Conservation (phyloP, 1,140 invertebrate species). For the Drosophila murphyi region DNA sequence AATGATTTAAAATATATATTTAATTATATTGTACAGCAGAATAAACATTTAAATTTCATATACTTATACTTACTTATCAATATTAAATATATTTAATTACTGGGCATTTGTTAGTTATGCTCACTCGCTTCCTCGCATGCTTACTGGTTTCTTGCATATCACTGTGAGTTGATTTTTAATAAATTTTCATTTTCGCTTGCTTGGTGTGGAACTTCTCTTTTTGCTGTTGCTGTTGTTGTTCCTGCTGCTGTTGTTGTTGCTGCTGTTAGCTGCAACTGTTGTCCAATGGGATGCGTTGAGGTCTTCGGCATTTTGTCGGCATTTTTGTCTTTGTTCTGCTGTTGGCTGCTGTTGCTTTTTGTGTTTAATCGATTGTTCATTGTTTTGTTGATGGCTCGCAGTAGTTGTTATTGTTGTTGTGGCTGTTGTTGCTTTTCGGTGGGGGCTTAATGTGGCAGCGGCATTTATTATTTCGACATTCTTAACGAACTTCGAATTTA, state of each 20-base stretch:
- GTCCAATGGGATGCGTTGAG: constrained; percentile 46
- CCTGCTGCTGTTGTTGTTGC: constrained; percentile 14
- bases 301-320: constrained; percentile 55
- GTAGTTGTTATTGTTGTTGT: constrained; percentile 30
- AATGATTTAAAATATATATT: no score
- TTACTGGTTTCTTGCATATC: constrained; percentile 71
- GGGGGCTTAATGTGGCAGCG: constrained; percentile 72
- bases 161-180: constrained; percentile 73
- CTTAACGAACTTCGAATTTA: constrained; percentile 82
- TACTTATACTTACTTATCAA: not conserved
- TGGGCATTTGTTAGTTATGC: not conserved
- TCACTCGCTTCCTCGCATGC: not conserved
- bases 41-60: not conserved
- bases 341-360: constrained; percentile 55
- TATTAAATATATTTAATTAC: not conserved
- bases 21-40: no score
- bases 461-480: constrained; percentile 82
- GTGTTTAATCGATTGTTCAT: constrained; percentile 68
- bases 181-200: constrained; percentile 67
- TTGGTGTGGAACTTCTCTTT: constrained; percentile 17
- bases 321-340: constrained; percentile 56
- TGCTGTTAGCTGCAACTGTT: constrained; percentile 35
- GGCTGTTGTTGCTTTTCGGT: constrained; percentile 28
- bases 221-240: constrained; percentile 13
- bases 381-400: constrained; percentile 57